Base-by-base conservation (phyloP, 1,140 invertebrate species). In the Coboldia fuscipes region DNA sequence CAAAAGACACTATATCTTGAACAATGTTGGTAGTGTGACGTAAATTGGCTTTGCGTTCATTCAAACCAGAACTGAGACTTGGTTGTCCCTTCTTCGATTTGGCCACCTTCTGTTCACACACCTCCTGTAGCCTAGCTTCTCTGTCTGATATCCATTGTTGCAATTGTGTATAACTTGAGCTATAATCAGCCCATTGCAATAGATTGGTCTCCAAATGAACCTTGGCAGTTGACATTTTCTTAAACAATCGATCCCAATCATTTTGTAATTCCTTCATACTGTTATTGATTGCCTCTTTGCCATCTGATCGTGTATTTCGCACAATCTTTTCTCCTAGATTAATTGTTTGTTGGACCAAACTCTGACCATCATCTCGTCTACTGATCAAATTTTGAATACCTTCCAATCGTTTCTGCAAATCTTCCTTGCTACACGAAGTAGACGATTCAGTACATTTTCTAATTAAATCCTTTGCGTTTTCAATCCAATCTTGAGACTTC, bases 61-160 rank as follows among this genome's bases (percentile, higher is more conserved):
- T 78, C 14, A 85, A 52, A 5, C 64, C 65, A 9, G 76, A 72
- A 41, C 75, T 79, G 2, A 85, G 58, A 22, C 79, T 78, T 9
- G 70, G 66, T 43, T 75, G 63, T 2, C 70, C 73, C 41, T 75
- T 75, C 42, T 75, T 73, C 3, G 73, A 71, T 47, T 79, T 80
- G 1, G 69, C 65, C n/a, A 80, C 67, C 54, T 81, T 84, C 41
- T 78, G 75, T 47, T 85, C 83, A 48, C 78, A 82, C 9, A 89
- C 80, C 63, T 92, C 78, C 60, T 89, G 83, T n/a, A 94, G 54
- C 60, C 92, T 86, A 1, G 81, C 79, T 58, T 94, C 86, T 41
- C 86, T 70, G 44, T 94, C 89, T 23, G 72, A 77, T n/a, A 97
- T 83, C 86, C 89, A 93, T 63, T 90, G 80, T 49, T 89, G 75